Conservation (phyloP, 2,888 invertebrate species). For the Cremastobaeus sp. region DNA sequence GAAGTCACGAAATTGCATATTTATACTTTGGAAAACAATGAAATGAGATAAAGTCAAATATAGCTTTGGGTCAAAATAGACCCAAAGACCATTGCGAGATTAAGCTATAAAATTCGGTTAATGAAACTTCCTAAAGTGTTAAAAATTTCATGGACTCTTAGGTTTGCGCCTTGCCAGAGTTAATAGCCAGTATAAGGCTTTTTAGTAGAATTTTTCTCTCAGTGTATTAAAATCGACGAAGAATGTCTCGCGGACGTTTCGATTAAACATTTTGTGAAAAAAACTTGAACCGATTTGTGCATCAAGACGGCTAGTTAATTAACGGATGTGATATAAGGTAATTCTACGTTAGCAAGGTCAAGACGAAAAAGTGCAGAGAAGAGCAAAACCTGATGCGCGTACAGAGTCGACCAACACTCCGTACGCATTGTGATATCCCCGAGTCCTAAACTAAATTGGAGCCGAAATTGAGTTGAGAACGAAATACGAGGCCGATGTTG, state of each 20-base stretch:
- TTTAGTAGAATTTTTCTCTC: not conserved
- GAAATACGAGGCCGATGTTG: slow-evolving; percentile 7
- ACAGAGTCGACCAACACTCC: slow-evolving; percentile 56
- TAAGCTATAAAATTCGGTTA: too few relatives aligned
- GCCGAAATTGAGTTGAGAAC: slow-evolving; percentile 7
- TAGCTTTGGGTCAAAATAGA: too few relatives aligned
- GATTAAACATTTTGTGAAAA: slow-evolving; percentile 35
- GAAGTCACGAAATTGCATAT: too few relatives aligned
- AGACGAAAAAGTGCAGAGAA: slow-evolving; percentile 29
- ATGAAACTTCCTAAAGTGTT: too few relatives aligned
- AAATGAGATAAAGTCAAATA: too few relatives aligned
- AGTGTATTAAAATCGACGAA: not conserved
- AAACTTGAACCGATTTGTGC: slow-evolving; percentile 59
- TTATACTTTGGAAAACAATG: too few relatives aligned
- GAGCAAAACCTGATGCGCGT: slow-evolving; percentile 57
- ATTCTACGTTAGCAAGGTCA: slow-evolving; percentile 27
- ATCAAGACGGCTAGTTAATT: slow-evolving; percentile 53
- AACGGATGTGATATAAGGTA: slow-evolving; percentile 67
- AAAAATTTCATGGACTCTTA: too few relatives aligned
- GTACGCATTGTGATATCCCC: slow-evolving; percentile 73
- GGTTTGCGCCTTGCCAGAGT: too few relatives aligned
- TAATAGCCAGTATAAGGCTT: too few relatives aligned
- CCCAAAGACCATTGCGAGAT: too few relatives aligned
- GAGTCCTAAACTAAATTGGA: slow-evolving; percentile 27
- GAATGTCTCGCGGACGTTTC: slow-evolving; percentile 7